Percentiles rank a stretch among this genome's conserved stretches.
These are phyloP conservation scores for Tetragnatha versicolor DNA, from an alignment of 1,140 invertebrate genomes.

Conservation along the genomic window DNA sequence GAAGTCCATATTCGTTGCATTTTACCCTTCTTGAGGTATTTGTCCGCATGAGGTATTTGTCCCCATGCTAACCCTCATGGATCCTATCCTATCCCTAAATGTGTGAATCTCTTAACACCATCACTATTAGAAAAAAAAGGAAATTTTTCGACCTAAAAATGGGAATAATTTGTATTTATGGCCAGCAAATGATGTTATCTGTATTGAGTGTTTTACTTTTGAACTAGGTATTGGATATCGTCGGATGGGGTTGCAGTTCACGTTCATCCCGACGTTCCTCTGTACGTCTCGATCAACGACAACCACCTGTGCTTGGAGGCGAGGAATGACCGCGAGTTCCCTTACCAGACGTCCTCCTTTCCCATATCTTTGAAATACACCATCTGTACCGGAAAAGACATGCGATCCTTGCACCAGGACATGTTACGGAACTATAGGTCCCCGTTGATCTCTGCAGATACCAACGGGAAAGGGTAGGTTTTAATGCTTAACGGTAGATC, in stretches of 20 bases:
- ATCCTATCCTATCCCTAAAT: no score
- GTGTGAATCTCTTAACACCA: no score
- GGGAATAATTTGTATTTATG: no score
- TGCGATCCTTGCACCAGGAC: constrained; percentile 77
- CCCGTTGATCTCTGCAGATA: not conserved
- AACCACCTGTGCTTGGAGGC: constrained; percentile 74
- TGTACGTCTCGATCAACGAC: constrained; percentile 69
- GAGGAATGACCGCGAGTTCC: constrained; percentile 70
- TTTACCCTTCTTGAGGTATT: no score
- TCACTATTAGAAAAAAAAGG: no score
- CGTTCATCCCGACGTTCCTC: constrained; percentile 77
- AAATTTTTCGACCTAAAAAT: no score
- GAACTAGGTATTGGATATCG: constrained; percentile 84
- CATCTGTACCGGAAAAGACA: constrained; percentile 80
- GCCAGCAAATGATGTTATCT: no score
- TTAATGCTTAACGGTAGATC: no score
- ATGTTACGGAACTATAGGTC: constrained; percentile 64
- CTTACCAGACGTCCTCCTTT: constrained; percentile 78
- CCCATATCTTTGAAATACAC: constrained; percentile 80
- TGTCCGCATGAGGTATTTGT: no score
- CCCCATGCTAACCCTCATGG: no score
- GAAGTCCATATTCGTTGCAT: no score
- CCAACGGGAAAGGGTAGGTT: not conserved
- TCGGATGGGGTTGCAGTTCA: constrained; percentile 82
- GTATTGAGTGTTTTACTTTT: no score